These are phyloP conservation scores for Indri indri DNA, from an alignment of 2,113 vertebrate genomes.

Conservation along the genomic window DNA sequence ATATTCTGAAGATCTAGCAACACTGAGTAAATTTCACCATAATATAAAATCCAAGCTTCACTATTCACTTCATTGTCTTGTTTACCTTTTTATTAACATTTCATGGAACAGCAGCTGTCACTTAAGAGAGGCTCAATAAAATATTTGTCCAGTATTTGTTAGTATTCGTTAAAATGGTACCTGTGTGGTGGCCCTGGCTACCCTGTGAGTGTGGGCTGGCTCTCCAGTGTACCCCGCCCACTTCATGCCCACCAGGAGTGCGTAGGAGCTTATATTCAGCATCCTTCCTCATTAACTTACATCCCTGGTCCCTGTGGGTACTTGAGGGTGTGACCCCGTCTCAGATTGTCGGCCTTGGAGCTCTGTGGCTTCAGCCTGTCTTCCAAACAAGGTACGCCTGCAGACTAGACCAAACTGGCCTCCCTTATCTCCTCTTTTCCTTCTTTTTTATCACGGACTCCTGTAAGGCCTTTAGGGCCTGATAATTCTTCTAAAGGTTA, in stretches of 20 bases:
- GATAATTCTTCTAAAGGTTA: neutral
- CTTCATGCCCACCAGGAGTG: rapidly evolving
- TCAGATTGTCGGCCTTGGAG: rapidly evolving
- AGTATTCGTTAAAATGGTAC: neutral
- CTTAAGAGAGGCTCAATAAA: neutral
- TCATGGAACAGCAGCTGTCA: neutral
- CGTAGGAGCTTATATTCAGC: neutral
- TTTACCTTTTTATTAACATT: neutral
- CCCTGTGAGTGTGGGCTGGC: neutral
- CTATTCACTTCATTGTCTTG: neutral
- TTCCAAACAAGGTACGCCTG: neutral
- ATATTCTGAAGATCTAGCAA: neutral
- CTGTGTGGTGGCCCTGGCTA: neutral
- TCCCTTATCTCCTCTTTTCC: neutral
- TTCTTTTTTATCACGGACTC: neutral
- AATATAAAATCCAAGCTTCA: neutral
- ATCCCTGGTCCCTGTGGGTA: neutral
- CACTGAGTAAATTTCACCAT: neutral
- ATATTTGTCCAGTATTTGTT: neutral
- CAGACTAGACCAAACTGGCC: neutral
- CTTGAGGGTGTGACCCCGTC: neutral
- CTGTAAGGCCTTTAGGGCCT: neutral
- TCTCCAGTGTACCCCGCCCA: neutral
- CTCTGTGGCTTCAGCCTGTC: neutral
- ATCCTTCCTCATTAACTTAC: neutral